phyloP scores from a whole-genome alignment of 2,113 vertebrate species.

The Pontoporia blainvillei region DNA sequence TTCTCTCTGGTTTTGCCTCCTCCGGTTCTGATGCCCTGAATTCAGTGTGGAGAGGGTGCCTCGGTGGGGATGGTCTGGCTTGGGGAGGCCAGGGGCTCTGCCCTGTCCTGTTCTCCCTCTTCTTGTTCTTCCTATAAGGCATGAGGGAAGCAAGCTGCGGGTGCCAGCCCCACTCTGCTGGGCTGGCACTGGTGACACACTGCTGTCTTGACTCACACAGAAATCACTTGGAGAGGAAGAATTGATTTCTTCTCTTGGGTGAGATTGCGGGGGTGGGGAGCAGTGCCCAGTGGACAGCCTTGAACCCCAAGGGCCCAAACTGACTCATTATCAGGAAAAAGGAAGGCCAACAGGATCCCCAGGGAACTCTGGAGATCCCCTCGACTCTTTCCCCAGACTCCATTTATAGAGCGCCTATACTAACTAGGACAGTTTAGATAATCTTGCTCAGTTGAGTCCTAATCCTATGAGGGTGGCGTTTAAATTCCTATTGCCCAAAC shows the following conservation, averaged over 20 bases:
- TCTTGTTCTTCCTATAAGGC: background rate
- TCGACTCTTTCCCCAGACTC: no score
- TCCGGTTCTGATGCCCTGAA: background rate
- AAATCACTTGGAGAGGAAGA: constrained; percentile 39
- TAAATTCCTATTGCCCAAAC: background rate
- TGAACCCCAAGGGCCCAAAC: background rate
- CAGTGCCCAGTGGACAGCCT: background rate
- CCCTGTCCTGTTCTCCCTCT: background rate
- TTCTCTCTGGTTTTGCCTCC: background rate
- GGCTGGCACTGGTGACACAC: background rate
- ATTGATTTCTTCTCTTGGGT: constrained; percentile 13
- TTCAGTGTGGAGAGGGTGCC: background rate
- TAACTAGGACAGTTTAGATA: background rate
- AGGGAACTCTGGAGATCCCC: background rate
- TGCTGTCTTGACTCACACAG: constrained; percentile 37
- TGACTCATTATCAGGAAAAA: constrained; percentile 38
- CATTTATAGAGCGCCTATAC: background rate
- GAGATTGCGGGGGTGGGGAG: background rate
- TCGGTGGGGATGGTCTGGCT: background rate
- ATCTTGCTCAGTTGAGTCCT: background rate
- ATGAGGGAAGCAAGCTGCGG: background rate
- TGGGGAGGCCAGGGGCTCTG: background rate
- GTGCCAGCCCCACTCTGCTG: background rate
- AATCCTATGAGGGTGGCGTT: background rate
- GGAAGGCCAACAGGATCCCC: background rate